Base-by-base conservation (phyloP, 2,797 vertebrate species). In the Argyrosomus regius region DNA sequence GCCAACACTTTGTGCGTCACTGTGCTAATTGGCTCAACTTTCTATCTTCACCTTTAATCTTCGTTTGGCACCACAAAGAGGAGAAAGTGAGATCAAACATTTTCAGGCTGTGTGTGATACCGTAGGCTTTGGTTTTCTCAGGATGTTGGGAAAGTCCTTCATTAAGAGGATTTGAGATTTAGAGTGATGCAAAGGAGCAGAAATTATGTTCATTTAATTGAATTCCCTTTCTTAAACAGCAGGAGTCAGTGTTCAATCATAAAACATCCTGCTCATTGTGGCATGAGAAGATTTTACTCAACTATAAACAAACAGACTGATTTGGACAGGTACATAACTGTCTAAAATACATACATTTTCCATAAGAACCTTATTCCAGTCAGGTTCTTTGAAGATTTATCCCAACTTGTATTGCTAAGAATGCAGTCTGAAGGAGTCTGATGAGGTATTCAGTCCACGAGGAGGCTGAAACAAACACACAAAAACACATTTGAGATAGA, bases 21-120 rank as follows among this genome's bases (percentile, higher is more conserved):
- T 16, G 56, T 60, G 67, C 66, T 91, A 92, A 93, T 87, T 78
- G 86, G 86, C 83, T 92, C 76, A 84, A 78, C 46, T 9, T 9
- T 86, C 83, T 91, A 78, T 81, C 72, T 46, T 20, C 7, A 48
- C 57, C 60, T 72, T 78, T 70, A 77, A 72, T 82, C 83, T 72
- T 63, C n/a, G 24, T 64, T 14, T 22, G 35, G 6, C 43, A 50
- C 31, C 50, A n/a, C 59, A 18, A 35, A 64, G 14, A 22, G 41
- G 11, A 52, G 50, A 50, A 35, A 81, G 41, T 49, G 16, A 73
- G 49, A 41, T 41, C 17, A 79, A 45, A 52, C 39, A 10, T n/a
- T 20, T n/a, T 58, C 46, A 67, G 10, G 17, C 18, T 12, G 3
- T 31, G 26, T 39, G 22, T 18, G n/a, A 66, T 39, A 48, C 10